Conservation (phyloP, 2,113 vertebrate genomes). For the rat (Rattus norvegicus) region DNA sequence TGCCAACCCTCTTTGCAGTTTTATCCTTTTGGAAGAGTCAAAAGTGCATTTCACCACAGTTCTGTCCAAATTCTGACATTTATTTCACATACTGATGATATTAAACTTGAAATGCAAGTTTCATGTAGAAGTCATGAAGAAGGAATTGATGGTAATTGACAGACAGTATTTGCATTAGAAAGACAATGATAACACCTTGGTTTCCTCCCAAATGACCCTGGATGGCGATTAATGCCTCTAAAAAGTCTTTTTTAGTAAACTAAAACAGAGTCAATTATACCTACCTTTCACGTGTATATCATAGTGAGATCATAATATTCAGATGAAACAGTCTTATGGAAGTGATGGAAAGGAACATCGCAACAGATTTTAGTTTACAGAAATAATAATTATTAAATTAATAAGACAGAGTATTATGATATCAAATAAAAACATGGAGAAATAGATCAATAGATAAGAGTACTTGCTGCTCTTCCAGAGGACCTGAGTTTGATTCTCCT, state of each 20-base stretch:
- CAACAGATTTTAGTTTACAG: background rate
- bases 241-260: background rate
- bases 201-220: background rate
- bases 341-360: background rate
- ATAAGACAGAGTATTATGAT: background rate
- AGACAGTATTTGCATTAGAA: background rate
- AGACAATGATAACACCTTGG: background rate
- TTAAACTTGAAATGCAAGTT: background rate
- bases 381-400: slow-evolving; percentile 38
- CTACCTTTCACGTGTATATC: background rate
- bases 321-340: background rate
- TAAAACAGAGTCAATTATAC: background rate
- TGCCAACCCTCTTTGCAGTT: background rate
- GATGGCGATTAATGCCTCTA: slow-evolving; percentile 7
- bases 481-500: background rate
- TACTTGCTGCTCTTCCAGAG: background rate
- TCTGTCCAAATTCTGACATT: slow-evolving; percentile 45
- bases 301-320: background rate
- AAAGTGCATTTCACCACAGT: background rate
- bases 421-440: background rate
- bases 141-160: background rate
- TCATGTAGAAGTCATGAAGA: background rate
- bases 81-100: background rate
- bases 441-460: background rate
- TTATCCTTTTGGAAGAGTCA: background rate